Evolutionary conservation across 2,797 vertebrate genomes (phyloP).

Genomic region (Channa striata): DNA sequence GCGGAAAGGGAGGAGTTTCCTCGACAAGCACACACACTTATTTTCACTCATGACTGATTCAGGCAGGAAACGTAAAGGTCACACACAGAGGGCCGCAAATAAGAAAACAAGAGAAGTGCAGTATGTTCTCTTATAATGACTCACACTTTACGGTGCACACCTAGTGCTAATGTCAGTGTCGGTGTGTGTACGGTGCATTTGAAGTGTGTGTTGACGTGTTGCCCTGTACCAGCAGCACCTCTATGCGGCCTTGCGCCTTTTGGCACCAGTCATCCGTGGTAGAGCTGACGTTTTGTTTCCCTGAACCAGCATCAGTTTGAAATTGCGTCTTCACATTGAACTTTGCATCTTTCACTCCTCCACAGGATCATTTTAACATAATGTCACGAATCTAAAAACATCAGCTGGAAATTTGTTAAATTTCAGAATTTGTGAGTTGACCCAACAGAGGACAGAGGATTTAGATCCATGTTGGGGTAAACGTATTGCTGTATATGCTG

Average conservation of each 20-base stretch:
- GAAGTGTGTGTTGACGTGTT: conserved; percentile 21
- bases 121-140: neutral
- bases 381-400: conserved; percentile 4
- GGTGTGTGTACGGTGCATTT: neutral
- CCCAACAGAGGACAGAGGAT: conserved; percentile 1
- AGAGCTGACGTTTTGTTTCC: conserved; percentile 17
- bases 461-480: neutral
- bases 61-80: conserved; percentile 19
- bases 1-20: conserved; percentile 56
- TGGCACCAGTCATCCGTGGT: conserved; percentile 34
- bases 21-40: conserved; percentile 23
- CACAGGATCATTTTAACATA: conserved; percentile 2
- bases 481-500: conserved; percentile 1
- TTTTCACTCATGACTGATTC: conserved; percentile 20
- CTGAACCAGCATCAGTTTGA: conserved; percentile 3
- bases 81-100: neutral
- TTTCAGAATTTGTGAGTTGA: neutral
- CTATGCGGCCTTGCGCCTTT: conserved; percentile 12
- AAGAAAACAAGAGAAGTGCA: neutral
- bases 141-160: neutral
- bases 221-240: conserved; percentile 47
- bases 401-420: conserved; percentile 8
- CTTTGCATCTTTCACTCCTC: neutral
- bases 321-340: neutral
- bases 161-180: too few relatives aligned